These are phyloP conservation scores for Alviniconcha marisindica DNA, from an alignment of 1,140 invertebrate species.

Conservation along the genomic window DNA sequence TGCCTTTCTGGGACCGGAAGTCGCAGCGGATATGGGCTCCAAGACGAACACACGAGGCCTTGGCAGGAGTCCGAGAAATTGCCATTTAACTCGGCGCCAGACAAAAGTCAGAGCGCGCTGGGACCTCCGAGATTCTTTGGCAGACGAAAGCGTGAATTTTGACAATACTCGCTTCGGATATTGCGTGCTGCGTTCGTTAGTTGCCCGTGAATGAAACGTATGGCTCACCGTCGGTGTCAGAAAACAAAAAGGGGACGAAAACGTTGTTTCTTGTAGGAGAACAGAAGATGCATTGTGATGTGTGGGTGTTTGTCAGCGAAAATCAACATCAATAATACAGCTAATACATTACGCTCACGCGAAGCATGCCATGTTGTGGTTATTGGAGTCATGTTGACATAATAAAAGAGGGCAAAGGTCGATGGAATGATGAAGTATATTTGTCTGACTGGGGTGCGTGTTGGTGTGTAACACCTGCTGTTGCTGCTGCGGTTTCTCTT, in stretches of 20 bases:
- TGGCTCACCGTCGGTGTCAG: not conserved
- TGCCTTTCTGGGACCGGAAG: slow-evolving; percentile 18
- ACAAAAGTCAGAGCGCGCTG: slow-evolving; percentile 12
- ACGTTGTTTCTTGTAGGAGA: no score
- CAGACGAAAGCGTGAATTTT: not conserved
- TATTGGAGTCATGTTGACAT: not conserved
- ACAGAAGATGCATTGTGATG: not conserved
- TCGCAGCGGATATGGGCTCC: slow-evolving; percentile 14
- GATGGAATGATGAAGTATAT: no score
- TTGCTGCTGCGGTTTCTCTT: not conserved
- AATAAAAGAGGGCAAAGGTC: not conserved
- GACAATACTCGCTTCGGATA: slow-evolving; percentile 23
- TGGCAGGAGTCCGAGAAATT: not conserved
- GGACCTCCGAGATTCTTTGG: not conserved
- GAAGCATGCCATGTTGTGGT: not conserved
- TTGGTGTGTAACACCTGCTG: no score
- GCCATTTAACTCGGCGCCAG: slow-evolving; percentile 14
- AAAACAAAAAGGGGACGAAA: not conserved
- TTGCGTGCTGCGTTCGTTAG: slow-evolving; percentile 25
- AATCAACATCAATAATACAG: not conserved
- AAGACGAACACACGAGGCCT: slow-evolving; percentile 3
- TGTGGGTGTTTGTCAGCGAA: not conserved
- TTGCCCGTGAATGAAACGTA: not conserved
- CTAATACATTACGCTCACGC: slow-evolving; percentile 1
- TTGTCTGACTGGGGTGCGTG: no score